Evolutionary conservation across 2,888 invertebrate species (phyloP).

Genomic region (Coleophora deauratella): DNA sequence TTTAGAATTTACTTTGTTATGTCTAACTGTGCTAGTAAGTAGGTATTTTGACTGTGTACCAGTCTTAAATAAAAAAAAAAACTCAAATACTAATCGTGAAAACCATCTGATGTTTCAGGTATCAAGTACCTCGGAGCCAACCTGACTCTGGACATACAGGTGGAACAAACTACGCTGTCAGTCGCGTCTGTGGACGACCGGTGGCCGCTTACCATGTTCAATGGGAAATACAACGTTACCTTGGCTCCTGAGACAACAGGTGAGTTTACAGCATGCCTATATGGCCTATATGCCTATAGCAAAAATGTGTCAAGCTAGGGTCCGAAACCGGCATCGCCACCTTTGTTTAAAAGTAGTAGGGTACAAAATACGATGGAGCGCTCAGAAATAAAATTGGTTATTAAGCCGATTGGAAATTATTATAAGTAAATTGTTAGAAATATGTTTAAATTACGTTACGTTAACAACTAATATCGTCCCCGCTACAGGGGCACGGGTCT

Average conservation of each 20-base stretch:
- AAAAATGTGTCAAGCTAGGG: background rate
- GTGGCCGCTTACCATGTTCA: slow-evolving; percentile 45
- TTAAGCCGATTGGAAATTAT: too few species aligned
- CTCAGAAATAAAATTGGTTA: too few species aligned
- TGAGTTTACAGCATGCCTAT: slow-evolving; percentile 16
- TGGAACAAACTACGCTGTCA: slow-evolving; percentile 33
- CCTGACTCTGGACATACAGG: slow-evolving; percentile 43
- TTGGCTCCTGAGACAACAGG: slow-evolving; percentile 53
- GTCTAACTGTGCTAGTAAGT: too few species aligned
- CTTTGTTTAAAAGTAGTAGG: background rate
- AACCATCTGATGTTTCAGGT: slow-evolving; percentile 33
- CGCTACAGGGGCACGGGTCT: background rate
- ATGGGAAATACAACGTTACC: slow-evolving; percentile 52
- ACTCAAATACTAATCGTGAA: too few species aligned
- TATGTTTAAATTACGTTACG: too few species aligned
- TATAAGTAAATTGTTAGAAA: too few species aligned
- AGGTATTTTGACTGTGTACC: too few species aligned
- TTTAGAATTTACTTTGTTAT: too few species aligned
- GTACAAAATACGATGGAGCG: too few species aligned
- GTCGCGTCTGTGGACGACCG: slow-evolving; percentile 41
- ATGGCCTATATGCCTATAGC: too few species aligned
- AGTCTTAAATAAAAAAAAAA: too few species aligned
- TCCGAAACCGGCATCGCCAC: background rate
- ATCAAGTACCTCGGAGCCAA: slow-evolving; percentile 60
- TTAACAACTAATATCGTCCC: too few species aligned